A percentile compares a stretch with the other conserved stretches of the same genome.
These are phyloP conservation scores for Volucella inflata DNA, from an alignment of 2,888 invertebrate species.

Conservation along the genomic window DNA sequence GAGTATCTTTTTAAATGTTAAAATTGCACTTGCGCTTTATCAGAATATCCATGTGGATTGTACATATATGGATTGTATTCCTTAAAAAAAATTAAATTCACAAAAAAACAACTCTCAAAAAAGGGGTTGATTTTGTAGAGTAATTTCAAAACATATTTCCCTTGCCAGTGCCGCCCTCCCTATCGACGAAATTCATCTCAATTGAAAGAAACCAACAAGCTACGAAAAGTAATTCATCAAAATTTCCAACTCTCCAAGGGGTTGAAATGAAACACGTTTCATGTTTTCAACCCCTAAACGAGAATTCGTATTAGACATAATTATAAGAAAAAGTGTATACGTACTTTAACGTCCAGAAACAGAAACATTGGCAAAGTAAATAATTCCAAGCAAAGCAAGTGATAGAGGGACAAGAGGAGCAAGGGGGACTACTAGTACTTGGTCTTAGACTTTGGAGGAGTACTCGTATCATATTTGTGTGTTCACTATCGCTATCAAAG, in stretches of 20 bases:
- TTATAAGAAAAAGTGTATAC: neutral
- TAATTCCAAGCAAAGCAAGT: neutral
- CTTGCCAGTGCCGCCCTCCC: neutral
- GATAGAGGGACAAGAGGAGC: neutral
- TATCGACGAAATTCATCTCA: conserved; percentile 39
- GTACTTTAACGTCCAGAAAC: too few species aligned
- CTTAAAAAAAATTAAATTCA: neutral
- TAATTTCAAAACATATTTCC: conserved; percentile 52
- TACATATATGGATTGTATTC: conserved; percentile 48
- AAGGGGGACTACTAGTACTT: too few species aligned
- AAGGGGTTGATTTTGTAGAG: conserved; percentile 50
- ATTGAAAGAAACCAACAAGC: conserved; percentile 1
- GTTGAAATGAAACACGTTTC: conserved; percentile 8
- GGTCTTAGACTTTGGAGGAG: neutral
- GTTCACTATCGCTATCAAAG: conserved; percentile 27
- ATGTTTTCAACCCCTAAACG: conserved; percentile 17
- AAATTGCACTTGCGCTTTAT: conserved; percentile 52
- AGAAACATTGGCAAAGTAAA: too few species aligned
- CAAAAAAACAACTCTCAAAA: conserved; percentile 3
- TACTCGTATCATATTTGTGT: conserved; percentile 17
- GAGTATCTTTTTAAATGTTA: neutral
- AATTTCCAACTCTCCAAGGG: conserved; percentile 21
- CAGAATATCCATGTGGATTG: conserved; percentile 10
- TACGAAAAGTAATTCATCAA: conserved; percentile 38
- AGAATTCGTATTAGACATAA: conserved; percentile 4